These are phyloP conservation scores for Anabas testudineus DNA, from an alignment of 2,797 vertebrate genomes.

Conservation along the genomic window DNA sequence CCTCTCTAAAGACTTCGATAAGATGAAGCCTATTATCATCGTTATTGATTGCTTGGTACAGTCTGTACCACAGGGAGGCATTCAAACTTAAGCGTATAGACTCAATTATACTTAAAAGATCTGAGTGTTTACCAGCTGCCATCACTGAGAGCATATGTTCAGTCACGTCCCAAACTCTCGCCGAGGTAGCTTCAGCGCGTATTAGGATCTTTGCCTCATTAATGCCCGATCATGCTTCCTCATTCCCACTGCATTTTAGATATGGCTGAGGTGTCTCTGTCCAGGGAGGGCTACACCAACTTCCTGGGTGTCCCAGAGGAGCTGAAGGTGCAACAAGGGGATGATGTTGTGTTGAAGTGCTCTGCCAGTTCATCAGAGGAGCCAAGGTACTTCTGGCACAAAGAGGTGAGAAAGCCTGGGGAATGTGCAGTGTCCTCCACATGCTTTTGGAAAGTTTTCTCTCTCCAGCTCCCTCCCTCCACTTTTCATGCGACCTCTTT, in stretches of 20 bases:
- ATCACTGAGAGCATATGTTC: conserved; percentile 30
- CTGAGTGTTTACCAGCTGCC: conserved; percentile 53
- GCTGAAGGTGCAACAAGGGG: conserved; percentile 74
- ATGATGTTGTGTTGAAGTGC: conserved; percentile 81
- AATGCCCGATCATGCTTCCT: conserved; percentile 26
- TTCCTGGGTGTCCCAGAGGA: conserved; percentile 66
- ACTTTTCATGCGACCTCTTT: conserved; percentile 40
- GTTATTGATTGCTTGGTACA: conserved; percentile 74
- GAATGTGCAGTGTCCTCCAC: conserved; percentile 33
- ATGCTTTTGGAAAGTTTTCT: conserved; percentile 44
- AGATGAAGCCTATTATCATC: conserved; percentile 78
- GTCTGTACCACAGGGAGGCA: conserved; percentile 42
- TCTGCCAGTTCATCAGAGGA: conserved; percentile 76
- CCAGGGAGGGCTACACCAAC: conserved; percentile 62
- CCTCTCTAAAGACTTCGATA: conserved; percentile 73
- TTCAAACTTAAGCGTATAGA: conserved; percentile 52
- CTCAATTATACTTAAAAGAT: conserved; percentile 49
- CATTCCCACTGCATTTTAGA: conserved; percentile 64
- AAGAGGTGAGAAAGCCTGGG: conserved; percentile 76
- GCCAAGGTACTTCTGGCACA: conserved; percentile 80
- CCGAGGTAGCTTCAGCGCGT: background rate
- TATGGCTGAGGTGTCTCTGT: conserved; percentile 70
- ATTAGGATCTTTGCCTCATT: conserved; percentile 42
- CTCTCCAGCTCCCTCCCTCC: conserved; percentile 7
- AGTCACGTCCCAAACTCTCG: conserved; percentile 21